Evolutionary conservation across 2,797 vertebrate species (phyloP), one percentile per base, ranked within the genome.

Genomic region (Acropternis orthonyx): DNA sequence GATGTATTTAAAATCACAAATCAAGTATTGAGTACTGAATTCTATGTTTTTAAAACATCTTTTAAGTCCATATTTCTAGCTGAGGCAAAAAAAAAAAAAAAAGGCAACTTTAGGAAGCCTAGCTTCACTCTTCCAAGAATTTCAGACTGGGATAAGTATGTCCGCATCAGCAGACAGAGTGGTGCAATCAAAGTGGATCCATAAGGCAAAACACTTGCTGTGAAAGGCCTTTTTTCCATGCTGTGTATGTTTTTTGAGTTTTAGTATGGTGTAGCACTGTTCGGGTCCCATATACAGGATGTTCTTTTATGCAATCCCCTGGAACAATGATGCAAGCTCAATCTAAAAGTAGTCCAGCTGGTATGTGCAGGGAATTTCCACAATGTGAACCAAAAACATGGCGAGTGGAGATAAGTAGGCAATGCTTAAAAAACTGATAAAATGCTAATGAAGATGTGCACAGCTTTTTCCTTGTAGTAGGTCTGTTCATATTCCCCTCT

Each of bases 401-500:
- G 5, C 20, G 46, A 39, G 17, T 27, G 20, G 39, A 62, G 62
- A 10, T 3, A 17, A 81, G 21, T 12, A 54, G 51, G 59, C 14
- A 43, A 18, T 28, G 49, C 56, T 88, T 87, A 24, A 36, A 22
- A 55, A 85, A 24, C 7, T n/a, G 12, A 7, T 56, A 9, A 72
- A 61, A 27, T n/a, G 14, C 23, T 81, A 2, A 32, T 48, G 4
- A 26, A 12, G 28, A 6, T 27, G 14, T 12, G 7, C 1, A 3
- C 3, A 49, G 15, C 10, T n/a, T 0, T 0, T 67, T 41, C 18
- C 12, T 3, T 67, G 8, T 19, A 4, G 13, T 34, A 36, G 22
- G 10, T 67, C 14, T 90, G 37, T 37, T 71, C 1, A 1, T 63
- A 3, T 21, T 86, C 23, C 14, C 6, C 52, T 78, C 37, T 6